Percentiles rank a stretch among this genome's conserved stretches.
phyloP scores from a whole-genome alignment of 2,888 invertebrate species.

The Arge pagana region DNA sequence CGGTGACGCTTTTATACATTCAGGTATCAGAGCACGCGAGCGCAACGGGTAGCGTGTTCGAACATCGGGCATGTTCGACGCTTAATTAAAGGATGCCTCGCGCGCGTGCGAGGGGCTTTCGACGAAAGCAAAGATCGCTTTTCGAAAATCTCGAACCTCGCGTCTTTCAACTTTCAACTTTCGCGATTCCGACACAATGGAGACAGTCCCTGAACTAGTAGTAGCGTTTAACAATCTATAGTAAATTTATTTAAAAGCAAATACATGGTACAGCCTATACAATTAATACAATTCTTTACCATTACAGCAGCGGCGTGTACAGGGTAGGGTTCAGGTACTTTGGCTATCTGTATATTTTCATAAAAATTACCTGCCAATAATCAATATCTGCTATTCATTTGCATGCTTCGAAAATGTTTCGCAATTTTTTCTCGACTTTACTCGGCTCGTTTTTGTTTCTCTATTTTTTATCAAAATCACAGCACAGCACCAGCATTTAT shows the following conservation, averaged over 20 bases:
- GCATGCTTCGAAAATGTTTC: constrained; percentile 5
- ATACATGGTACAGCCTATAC: constrained; percentile 53
- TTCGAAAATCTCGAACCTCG: no score
- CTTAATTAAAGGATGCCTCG: no score
- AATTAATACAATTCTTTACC: constrained; percentile 39
- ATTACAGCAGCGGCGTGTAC: constrained; percentile 41
- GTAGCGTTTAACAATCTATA: constrained; percentile 39
- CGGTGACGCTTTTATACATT: constrained; percentile 17
- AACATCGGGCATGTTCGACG: no score
- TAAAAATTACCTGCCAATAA: constrained; percentile 37
- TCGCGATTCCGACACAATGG: constrained; percentile 25
- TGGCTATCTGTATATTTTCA: constrained; percentile 53
- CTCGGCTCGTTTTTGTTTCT: constrained; percentile 22
- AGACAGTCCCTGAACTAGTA: constrained; percentile 34
- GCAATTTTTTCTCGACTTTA: constrained; percentile 16
- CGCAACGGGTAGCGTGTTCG: no score
- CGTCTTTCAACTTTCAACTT: constrained; percentile 5
- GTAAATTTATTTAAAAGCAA: constrained; percentile 40
- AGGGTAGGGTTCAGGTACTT: constrained; percentile 54
- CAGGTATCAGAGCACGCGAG: constrained; percentile 5
- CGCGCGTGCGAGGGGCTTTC: constrained; percentile 13
- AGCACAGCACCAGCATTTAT: constrained; percentile 54
- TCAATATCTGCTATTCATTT: constrained; percentile 21
- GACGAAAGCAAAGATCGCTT: constrained; percentile 4
- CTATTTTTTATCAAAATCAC: constrained; percentile 52